Percentiles rank a stretch among this genome's conserved stretches.
These are phyloP conservation scores for Bos javanicus DNA, from an alignment of 2,113 vertebrate species.

Conservation along the genomic window DNA sequence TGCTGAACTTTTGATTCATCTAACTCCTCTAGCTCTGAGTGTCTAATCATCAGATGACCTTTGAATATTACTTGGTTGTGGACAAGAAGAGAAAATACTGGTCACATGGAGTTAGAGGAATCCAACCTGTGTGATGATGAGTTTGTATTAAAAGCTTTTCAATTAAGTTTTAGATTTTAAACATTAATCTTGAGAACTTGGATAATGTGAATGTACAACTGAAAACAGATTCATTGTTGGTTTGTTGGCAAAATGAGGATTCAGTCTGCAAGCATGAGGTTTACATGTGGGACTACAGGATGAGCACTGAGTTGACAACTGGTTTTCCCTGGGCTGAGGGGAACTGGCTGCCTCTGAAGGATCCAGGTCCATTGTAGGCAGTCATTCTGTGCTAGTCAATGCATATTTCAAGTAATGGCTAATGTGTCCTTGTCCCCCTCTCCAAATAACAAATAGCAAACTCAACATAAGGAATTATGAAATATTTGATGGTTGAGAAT, in stretches of 20 bases:
- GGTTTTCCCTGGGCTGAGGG: not conserved
- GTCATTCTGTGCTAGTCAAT: not conserved
- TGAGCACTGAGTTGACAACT: fast-evolving
- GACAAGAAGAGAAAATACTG: not conserved
- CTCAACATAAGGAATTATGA: not conserved
- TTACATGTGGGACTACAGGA: not conserved
- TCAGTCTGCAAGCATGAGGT: not conserved
- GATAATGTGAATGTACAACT: not conserved
- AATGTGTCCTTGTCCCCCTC: not conserved
- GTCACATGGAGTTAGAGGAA: not conserved
- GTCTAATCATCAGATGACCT: not conserved
- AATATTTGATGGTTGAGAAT: not conserved
- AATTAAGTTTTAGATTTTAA: not conserved
- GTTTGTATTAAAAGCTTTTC: not conserved
- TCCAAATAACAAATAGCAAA: not conserved
- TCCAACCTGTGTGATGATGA: not conserved
- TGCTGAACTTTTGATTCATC: not conserved
- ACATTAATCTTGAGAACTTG: not conserved
- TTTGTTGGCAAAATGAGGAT: not conserved
- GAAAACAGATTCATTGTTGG: not conserved
- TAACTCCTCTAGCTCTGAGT: not conserved
- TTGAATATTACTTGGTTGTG: not conserved
- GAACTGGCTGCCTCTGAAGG: not conserved
- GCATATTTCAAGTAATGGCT: not conserved
- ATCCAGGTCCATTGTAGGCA: not conserved